Conservation (phyloP, 2,113 vertebrate genomes). For the Oncorhynchus tshawytscha region DNA sequence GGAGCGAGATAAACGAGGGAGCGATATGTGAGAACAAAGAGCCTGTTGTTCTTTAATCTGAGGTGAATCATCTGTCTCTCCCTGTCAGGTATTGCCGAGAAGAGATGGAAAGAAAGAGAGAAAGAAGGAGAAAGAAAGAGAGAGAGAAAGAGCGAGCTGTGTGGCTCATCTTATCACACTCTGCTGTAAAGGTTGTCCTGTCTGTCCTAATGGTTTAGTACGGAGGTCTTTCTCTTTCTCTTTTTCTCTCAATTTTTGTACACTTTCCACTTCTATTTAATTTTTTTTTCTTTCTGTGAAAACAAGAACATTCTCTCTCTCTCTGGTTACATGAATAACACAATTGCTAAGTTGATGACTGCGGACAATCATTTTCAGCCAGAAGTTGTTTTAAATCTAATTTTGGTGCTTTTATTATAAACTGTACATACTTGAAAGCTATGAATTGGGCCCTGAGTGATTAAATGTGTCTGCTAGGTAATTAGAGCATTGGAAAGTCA, state of each 20-base stretch:
- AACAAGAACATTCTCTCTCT: background rate
- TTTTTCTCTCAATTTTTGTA: conserved; percentile 27
- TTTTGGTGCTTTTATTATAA: no score
- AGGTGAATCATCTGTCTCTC: conserved; percentile 61
- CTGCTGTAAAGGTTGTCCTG: conserved; percentile 46
- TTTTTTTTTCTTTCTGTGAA: background rate
- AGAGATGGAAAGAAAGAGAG: no score
- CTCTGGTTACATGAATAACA: background rate
- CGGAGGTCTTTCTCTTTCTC: conserved; percentile 21
- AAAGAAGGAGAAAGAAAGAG: background rate
- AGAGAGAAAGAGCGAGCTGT: conserved; percentile 7
- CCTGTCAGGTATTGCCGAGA: conserved; percentile 61
- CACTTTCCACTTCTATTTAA: background rate
- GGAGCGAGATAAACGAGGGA: conserved; percentile 49
- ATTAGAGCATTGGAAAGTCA: background rate
- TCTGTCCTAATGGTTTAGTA: conserved; percentile 44
- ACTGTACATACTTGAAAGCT: background rate
- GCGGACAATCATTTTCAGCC: background rate
- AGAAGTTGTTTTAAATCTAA: background rate
- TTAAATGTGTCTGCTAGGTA: background rate
- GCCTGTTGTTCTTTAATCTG: conserved; percentile 67
- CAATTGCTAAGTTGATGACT: background rate
- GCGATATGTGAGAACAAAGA: conserved; percentile 68
- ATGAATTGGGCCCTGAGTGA: background rate
- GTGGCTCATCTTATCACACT: conserved; percentile 43